These are phyloP conservation scores for Saccostrea echinata DNA, from an alignment of 1,140 invertebrate genomes.

Conservation along the genomic window DNA sequence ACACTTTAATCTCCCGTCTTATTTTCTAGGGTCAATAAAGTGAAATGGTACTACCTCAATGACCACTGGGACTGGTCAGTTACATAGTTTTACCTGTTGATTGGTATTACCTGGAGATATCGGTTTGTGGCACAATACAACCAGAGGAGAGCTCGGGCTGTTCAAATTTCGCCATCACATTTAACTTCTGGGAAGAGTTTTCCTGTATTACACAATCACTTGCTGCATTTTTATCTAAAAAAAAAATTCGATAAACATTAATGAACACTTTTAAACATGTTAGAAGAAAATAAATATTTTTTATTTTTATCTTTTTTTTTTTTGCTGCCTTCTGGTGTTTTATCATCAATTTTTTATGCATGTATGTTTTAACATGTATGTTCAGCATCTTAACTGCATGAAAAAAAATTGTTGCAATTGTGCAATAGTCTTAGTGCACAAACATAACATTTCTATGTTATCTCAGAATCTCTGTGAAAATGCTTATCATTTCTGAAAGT, in stretches of 20 bases:
- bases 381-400: no score
- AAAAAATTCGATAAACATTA: background rate
- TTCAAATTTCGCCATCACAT: slow-evolving; percentile 52
- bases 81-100: background rate
- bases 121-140: slow-evolving; percentile 12
- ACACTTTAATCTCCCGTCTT: background rate
- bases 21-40: background rate
- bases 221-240: slow-evolving; percentile 44
- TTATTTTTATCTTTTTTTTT: background rate
- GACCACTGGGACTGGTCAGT: background rate
- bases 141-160: slow-evolving; percentile 51
- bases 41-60: background rate
- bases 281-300: background rate
- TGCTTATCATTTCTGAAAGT: no score
- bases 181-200: slow-evolving; percentile 24
- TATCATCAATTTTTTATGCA: background rate
- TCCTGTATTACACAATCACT: slow-evolving; percentile 46
- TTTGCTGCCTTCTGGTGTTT: background rate
- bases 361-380: no score
- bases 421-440: no score
- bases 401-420: no score
- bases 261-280: background rate
- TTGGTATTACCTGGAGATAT: slow-evolving; percentile 46
- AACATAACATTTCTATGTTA: no score
- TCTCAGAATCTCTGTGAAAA: no score